Evolutionary conservation across 2,888 invertebrate species (phyloP).

Genomic region (Salpingus planirostris): DNA sequence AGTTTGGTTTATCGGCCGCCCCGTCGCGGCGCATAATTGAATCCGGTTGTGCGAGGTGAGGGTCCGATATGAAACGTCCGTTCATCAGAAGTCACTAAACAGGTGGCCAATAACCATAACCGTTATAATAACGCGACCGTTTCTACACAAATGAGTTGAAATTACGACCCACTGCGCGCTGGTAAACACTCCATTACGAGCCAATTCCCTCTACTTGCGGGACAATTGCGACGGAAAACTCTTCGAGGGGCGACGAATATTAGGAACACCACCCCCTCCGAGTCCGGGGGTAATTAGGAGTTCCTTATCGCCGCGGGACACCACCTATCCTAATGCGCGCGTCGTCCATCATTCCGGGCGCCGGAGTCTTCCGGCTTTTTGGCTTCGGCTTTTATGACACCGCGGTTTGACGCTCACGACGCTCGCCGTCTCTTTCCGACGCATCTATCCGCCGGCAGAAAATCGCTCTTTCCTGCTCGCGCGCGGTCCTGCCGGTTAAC

Average conservation of each 20-base stretch:
- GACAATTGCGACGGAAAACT: conserved; percentile 23
- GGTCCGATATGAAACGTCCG: conserved; percentile 19
- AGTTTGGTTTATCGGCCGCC: no score
- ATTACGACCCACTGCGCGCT: conserved; percentile 43
- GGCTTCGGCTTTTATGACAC: conserved; percentile 38
- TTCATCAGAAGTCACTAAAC: conserved; percentile 37
- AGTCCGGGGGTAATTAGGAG: conserved; percentile 29
- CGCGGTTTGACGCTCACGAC: conserved; percentile 42
- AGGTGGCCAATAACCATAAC: conserved; percentile 47
- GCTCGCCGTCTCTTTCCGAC: conserved; percentile 28
- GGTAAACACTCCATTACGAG: conserved; percentile 44
- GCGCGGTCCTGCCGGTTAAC: conserved; percentile 31
- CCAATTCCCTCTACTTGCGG: conserved; percentile 37
- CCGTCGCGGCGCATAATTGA: no score
- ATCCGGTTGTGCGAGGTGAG: no score
- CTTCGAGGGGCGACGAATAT: conserved; percentile 5
- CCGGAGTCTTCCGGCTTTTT: conserved; percentile 33
- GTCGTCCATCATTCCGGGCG: conserved; percentile 29
- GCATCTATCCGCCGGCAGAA: no score
- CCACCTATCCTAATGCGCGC: conserved; percentile 27
- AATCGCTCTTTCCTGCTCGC: conserved; percentile 21
- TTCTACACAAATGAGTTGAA: conserved; percentile 46
- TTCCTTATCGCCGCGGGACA: conserved; percentile 30
- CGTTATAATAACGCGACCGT: conserved; percentile 45
- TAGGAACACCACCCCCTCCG: conserved; percentile 11